These are phyloP conservation scores for Ispidina lecontei DNA, from an alignment of 2,797 vertebrate species.

Conservation along the genomic window DNA sequence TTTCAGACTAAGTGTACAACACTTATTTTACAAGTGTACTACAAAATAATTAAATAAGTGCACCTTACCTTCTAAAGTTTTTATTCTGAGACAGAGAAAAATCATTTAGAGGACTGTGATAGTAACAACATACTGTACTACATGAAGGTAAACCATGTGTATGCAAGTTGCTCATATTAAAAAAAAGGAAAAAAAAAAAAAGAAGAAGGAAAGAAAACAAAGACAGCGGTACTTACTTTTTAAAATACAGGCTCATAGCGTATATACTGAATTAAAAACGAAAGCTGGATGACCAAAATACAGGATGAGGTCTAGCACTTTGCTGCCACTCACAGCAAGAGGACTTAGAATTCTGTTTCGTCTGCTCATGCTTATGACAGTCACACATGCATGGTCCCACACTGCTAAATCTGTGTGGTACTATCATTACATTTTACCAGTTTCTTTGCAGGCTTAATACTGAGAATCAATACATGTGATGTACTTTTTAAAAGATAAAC, in stretches of 20 bases:
- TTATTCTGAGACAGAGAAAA: slow-evolving; percentile 75
- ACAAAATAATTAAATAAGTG: slow-evolving; percentile 77
- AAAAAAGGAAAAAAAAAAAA: neutral
- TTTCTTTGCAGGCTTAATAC: neutral
- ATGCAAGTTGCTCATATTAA: slow-evolving; percentile 50
- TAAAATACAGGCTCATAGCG: slow-evolving; percentile 80
- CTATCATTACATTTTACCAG: neutral
- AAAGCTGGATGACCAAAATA: slow-evolving; percentile 75
- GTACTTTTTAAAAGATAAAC: neutral
- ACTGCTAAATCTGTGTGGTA: neutral
- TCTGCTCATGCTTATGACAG: slow-evolving; percentile 37
- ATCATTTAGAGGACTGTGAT: slow-evolving; percentile 75
- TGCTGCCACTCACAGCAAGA: slow-evolving; percentile 28
- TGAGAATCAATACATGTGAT: neutral
- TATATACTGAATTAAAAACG: slow-evolving; percentile 78
- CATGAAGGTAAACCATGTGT: slow-evolving; percentile 46
- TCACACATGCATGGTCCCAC: slow-evolving; percentile 39
- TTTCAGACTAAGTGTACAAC: slow-evolving; percentile 74
- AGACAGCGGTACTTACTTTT: slow-evolving; percentile 81
- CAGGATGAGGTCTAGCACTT: slow-evolving; percentile 57
- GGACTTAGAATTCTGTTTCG: slow-evolving; percentile 32
- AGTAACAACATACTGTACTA: slow-evolving; percentile 67
- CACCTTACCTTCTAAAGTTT: slow-evolving; percentile 81
- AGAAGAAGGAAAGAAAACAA: slow-evolving; percentile 56
- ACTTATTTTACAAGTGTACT: slow-evolving; percentile 73